These are phyloP conservation scores for Entosphenus tridentatus DNA, from an alignment of 2,113 vertebrate genomes.

Conservation along the genomic window DNA sequence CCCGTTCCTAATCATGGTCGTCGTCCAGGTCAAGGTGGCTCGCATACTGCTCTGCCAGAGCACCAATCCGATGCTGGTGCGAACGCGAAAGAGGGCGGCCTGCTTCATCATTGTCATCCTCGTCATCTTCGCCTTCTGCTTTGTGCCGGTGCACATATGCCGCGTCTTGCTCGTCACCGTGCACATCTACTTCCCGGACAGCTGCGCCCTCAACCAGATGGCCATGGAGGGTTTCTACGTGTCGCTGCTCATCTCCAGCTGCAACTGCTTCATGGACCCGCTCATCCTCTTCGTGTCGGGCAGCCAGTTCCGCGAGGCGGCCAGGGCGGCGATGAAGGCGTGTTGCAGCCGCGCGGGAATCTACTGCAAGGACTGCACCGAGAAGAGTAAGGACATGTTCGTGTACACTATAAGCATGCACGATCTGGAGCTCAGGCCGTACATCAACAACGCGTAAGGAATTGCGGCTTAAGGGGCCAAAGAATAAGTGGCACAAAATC, in stretches of 20 bases:
- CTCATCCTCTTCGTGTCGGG: conserved; percentile 14
- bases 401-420: no score
- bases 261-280: conserved; percentile 13
- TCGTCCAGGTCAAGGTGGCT: conserved; percentile 17
- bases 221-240: conserved; percentile 9
- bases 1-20: conserved; percentile 19
- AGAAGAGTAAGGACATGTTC: no score
- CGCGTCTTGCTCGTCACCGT: conserved; percentile 8
- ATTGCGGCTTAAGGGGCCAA: no score
- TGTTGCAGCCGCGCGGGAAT: no score
- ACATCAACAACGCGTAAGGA: no score
- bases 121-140: conserved; percentile 12
- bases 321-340: no score
- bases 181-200: not conserved
- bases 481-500: no score
- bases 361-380: no score
- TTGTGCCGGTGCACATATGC: conserved; percentile 11
- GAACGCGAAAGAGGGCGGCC: conserved; percentile 19
- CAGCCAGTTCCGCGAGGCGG: conserved; percentile 9
- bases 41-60: conserved; percentile 14
- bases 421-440: no score
- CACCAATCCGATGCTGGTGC: conserved; percentile 11
- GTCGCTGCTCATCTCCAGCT: conserved; percentile 10
- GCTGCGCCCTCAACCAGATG: conserved; percentile 6
- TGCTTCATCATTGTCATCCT: conserved; percentile 13